Percentiles rank a stretch among this genome's conserved stretches.
These are phyloP conservation scores for Platycheirus rosarum DNA, from an alignment of 2,888 invertebrate genomes.

Conservation along the genomic window DNA sequence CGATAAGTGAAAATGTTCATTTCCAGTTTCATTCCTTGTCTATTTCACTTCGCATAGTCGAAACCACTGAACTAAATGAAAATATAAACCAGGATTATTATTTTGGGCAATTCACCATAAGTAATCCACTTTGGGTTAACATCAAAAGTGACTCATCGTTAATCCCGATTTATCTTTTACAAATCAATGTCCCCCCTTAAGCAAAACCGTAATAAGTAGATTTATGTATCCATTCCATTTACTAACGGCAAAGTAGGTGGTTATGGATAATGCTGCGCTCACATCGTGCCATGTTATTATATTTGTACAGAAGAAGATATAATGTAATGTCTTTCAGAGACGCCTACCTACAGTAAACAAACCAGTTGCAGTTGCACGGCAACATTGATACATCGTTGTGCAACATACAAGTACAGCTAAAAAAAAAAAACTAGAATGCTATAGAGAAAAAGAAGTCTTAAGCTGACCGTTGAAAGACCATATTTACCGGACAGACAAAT, in stretches of 20 bases:
- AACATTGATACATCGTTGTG: constrained; percentile 10
- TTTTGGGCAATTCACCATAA: no score
- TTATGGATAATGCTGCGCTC: constrained; percentile 53
- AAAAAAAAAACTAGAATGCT: constrained; percentile 39
- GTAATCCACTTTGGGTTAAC: no score
- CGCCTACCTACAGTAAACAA: constrained; percentile 66
- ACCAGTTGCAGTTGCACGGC: constrained; percentile 48
- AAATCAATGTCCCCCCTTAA: no score
- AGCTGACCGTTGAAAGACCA: constrained; percentile 45
- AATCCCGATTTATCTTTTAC: no score
- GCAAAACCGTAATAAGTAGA: not conserved
- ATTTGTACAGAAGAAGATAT: constrained; percentile 27
- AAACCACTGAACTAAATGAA: no score
- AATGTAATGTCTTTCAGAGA: constrained; percentile 21
- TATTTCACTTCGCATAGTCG: no score
- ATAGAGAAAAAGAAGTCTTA: constrained; percentile 22
- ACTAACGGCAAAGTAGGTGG: constrained; percentile 63
- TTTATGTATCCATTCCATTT: constrained; percentile 37
- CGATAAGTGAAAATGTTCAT: no score
- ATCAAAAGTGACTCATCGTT: no score
- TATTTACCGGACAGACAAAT: constrained; percentile 46
- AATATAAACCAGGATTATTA: no score
- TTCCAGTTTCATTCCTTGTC: no score
- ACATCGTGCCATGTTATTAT: constrained; percentile 42
- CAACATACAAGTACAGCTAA: constrained; percentile 22